These are phyloP conservation scores for Lasiurus cinereus DNA, from an alignment of 2,113 vertebrate genomes.

Conservation along the genomic window DNA sequence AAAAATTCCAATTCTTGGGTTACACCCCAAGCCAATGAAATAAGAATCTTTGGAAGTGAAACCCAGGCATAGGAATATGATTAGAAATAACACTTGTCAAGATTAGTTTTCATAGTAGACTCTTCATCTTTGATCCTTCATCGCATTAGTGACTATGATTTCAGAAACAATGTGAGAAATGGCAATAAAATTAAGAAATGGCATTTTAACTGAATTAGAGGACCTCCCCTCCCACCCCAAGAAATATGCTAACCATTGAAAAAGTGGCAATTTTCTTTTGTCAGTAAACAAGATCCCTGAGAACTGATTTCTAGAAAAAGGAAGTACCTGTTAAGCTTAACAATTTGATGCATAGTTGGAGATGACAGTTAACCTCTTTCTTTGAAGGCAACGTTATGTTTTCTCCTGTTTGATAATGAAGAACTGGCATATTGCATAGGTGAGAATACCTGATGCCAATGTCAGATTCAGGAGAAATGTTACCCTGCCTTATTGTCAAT, in stretches of 20 bases:
- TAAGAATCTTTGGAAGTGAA: background rate
- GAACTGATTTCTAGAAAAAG: conserved; percentile 10
- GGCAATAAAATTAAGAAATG: background rate
- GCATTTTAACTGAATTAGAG: background rate
- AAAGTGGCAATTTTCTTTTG: conserved; percentile 22
- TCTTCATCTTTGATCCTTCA: background rate
- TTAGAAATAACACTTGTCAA: conserved; percentile 10
- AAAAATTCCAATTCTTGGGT: background rate
- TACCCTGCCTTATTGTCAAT: too few species aligned
- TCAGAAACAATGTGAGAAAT: conserved; percentile 40
- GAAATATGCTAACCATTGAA: background rate
- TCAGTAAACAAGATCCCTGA: background rate
- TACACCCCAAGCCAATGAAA: background rate
- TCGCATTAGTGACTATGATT: background rate
- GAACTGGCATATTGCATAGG: background rate
- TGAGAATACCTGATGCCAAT: background rate
- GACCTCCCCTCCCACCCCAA: background rate
- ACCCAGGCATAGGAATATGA: background rate
- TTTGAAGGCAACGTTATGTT: background rate
- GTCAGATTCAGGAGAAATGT: background rate
- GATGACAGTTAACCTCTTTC: background rate
- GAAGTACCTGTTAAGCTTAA: background rate
- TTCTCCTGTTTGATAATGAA: background rate
- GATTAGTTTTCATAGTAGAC: background rate
- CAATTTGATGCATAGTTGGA: background rate